Base-by-base conservation (phyloP, 2,113 vertebrate genomes). In the Chaenogobius annularis region DNA sequence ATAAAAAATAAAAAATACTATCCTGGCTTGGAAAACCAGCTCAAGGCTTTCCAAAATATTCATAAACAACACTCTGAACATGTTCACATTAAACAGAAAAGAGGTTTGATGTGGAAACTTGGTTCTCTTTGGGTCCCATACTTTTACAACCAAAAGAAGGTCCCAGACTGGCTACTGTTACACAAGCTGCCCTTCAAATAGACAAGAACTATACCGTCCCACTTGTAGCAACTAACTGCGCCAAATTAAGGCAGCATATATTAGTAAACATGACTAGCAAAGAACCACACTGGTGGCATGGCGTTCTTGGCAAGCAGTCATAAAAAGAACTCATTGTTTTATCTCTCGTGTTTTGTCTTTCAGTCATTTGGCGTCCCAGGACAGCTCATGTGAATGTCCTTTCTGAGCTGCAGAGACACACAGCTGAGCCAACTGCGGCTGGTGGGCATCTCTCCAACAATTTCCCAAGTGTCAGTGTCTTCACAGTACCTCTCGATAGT, bases 351-450 rank as follows among this genome's bases (percentile, higher is more conserved):
- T 87, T 90, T 35, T 61, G 22, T 26, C 26, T 35, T 15, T 61
- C 58, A 61, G 35, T 92, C 88, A 3, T 81, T 74, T 15, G 82
- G 73, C 0, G 80, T 78, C 35, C 58, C 86, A 0, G 89, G 85
- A 35, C 31, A 70, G 68, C 68, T 63, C 0, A 73, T 67, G 43
- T 78, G 81, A 44, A 88, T 65, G 75, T 94, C 91, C 68, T 94
- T 94, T 73, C 89, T 90, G 66, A 94, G 85, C 74, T 87, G 92
- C 8, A 94, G 88, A 5, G 94, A 92, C 7, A 94, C 93, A 3
- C 94, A 95, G 87, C 94, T 94, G 67, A 95, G 88, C 93, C 93
- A 95, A 86, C 94, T 94, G 44, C 93, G 92, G 70, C 94, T 94
- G 65, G 93, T 93, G 31, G 91, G 92, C 94, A 95, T 94, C 86